Evolutionary conservation across 2,888 invertebrate species (phyloP).

Genomic region (Acrocyrtus sp.): DNA sequence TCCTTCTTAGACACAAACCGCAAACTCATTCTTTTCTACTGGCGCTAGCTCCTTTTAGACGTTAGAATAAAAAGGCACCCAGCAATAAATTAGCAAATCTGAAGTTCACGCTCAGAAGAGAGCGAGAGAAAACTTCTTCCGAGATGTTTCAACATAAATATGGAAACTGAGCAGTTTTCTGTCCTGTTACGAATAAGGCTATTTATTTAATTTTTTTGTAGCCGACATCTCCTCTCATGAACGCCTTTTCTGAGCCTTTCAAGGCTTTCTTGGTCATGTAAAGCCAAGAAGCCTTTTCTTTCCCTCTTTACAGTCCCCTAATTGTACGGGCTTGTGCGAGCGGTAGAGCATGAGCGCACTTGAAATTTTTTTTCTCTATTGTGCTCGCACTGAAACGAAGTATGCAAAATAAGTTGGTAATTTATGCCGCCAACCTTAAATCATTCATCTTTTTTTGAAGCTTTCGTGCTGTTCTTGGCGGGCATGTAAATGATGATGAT

Average conservation of each 20-base stretch:
- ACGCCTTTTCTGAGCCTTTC: constrained; percentile 29
- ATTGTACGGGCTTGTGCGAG: background rate
- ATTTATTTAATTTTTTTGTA: too few relatives aligned
- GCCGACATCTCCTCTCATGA: too few relatives aligned
- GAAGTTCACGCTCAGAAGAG: background rate
- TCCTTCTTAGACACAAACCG: background rate
- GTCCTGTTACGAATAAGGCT: too few relatives aligned
- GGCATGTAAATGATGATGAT: too few relatives aligned
- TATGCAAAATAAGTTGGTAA: background rate
- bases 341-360: too few relatives aligned
- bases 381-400: background rate
- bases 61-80: background rate
- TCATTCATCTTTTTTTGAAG: too few relatives aligned
- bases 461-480: too few relatives aligned
- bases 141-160: background rate
- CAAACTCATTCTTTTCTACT: too few relatives aligned
- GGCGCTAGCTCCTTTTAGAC: too few relatives aligned
- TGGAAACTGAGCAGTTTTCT: background rate
- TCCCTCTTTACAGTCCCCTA: background rate
- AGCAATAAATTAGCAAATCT: background rate
- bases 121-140: background rate
- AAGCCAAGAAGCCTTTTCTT: constrained; percentile 16
- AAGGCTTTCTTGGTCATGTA: constrained; percentile 20
- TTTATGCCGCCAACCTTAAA: background rate
- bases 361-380: background rate